Base-by-base conservation (phyloP, 2,797 vertebrate genomes). In the Coccyzus lansbergi region DNA sequence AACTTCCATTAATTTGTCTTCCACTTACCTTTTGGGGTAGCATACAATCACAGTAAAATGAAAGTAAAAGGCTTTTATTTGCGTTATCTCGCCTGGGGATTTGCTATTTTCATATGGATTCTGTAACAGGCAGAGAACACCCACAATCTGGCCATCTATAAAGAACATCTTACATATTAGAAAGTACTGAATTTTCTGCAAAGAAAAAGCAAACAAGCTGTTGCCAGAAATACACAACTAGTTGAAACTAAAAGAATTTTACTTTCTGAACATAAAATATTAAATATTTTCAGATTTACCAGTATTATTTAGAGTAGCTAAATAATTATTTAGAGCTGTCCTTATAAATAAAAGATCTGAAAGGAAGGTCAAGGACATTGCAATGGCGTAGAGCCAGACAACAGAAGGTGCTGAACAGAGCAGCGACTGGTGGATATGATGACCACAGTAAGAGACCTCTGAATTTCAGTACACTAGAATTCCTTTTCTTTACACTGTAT, bases 351-450 rank as follows among this genome's bases (percentile, higher is more conserved):
- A 33, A 65, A 13, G 7, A 88, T 77, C 70, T 38, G 36, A 90
- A 95, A 94, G 91, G 63, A 70, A 86, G 93, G 95, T 94, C 94
- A 95, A 95, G 93, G 92, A 51, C 86, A 70, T 34, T 49, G 74
- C 81, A 72, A 40, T 0, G 78, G 95, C 93, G 90, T 52, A 76
- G 48, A 59, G 83, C 88, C 94, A 95, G 56, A 67, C 65, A 88
- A 93, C 90, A 95, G 94, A 94, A 95, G 94, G 94, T 79, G 83
- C 81, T 94, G 86, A 96, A 69, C 71, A 79, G 63, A 92, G 63
- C 86, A 95, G 83, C 56, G 83, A 56, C 55, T 48, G 49, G 51
- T 90, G 14, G 55, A 76, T 93, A 83, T 93, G 77, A 84, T 59
- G 78, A 86, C 74, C 52, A 51, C 44, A 74, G 24, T 19, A 74